These are phyloP conservation scores for Rhodeus uyekii DNA, from an alignment of 2,797 vertebrate genomes.

Conservation along the genomic window DNA sequence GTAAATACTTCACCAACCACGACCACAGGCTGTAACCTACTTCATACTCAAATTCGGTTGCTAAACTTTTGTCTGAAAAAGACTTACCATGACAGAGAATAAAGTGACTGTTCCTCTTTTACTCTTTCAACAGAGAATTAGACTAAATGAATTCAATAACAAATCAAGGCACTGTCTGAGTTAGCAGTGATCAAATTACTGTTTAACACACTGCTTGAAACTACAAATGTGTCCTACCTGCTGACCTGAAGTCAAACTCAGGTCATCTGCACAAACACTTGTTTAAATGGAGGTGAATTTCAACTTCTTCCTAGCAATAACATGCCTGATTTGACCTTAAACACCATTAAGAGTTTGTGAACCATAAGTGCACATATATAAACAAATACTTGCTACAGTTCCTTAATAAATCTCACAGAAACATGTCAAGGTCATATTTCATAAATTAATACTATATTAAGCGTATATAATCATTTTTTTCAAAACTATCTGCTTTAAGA, in stretches of 20 bases:
- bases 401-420: neutral
- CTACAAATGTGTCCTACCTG: neutral
- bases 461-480: neutral
- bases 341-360: neutral
- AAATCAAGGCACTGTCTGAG: neutral
- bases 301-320: neutral
- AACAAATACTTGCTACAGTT: neutral
- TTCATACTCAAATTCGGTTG: neutral
- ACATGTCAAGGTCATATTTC: neutral
- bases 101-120: constrained; percentile 45
- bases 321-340: neutral
- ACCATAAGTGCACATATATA: neutral
- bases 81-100: neutral
- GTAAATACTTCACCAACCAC: constrained; percentile 3
- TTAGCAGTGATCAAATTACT: neutral
- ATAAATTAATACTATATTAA: neutral
- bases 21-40: neutral
- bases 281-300: neutral
- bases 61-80: neutral
- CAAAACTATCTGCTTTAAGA: neutral
- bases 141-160: neutral
- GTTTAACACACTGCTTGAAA: neutral
- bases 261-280: neutral
- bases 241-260: neutral
- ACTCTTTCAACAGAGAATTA: neutral